A percentile compares a stretch with the other conserved stretches of the same genome.
Evolutionary conservation across 2,797 vertebrate genomes (phyloP).

Genomic region (Tenualosa ilisha): DNA sequence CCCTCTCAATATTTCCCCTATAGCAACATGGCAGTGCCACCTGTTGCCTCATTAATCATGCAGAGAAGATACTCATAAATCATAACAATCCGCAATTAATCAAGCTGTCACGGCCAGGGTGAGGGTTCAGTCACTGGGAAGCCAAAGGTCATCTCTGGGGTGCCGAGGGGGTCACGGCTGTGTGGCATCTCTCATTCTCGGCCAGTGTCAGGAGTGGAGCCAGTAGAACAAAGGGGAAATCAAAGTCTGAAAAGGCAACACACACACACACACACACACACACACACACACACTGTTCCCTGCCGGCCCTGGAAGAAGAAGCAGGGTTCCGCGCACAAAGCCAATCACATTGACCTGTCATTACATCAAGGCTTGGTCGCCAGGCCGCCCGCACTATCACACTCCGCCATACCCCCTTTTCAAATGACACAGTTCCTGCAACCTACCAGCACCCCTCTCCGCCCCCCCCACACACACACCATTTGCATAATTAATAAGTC

Average conservation of each 20-base stretch:
- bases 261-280: background rate
- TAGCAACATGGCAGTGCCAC: conserved; percentile 89
- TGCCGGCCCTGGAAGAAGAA: conserved; percentile 75
- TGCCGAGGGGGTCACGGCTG: conserved; percentile 90
- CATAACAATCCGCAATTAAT: conserved; percentile 99
- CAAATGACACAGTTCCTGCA: conserved; percentile 78
- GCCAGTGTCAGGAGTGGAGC: conserved; percentile 87
- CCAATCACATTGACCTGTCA: conserved; percentile 90
- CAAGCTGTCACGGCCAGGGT: conserved; percentile 95
- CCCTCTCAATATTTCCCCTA: conserved; percentile 86
- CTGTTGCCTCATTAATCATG: conserved; percentile 99
- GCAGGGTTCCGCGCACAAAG: conserved; percentile 81
- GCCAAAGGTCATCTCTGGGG: conserved; percentile 90
- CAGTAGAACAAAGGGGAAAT: conserved; percentile 90
- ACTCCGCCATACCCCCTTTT: conserved; percentile 75
- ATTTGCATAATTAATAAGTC: conserved; percentile 85
- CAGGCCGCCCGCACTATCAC: conserved; percentile 78
- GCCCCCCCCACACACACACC: conserved; percentile 63
- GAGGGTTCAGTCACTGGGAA: conserved; percentile 88
- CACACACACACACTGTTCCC: conserved; percentile 45
- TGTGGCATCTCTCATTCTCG: conserved; percentile 97
- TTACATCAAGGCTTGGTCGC: conserved; percentile 81
- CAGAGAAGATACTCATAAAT: conserved; percentile 99
- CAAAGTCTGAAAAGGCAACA: conserved; percentile 82
- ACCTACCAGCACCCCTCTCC: conserved; percentile 74